phyloP scores from a whole-genome alignment of 2,113 vertebrate species.

The Amblyopsis rosae region DNA sequence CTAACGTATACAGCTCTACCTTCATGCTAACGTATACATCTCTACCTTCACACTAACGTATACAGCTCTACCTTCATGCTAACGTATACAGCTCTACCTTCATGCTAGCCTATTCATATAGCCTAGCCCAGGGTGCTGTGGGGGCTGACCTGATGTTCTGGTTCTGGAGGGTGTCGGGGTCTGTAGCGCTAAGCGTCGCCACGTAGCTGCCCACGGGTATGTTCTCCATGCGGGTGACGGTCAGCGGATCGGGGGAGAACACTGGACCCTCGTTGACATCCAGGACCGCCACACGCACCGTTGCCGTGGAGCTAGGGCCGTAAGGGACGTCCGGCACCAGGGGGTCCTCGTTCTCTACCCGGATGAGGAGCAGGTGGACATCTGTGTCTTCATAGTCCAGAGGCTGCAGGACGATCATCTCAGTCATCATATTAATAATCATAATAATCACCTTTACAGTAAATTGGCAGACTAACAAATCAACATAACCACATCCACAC shows the following conservation, averaged over 20 bases:
- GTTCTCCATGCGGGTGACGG: constrained; percentile 86
- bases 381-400: constrained; percentile 89
- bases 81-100: neutral
- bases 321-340: constrained; percentile 87
- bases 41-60: no score
- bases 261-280: constrained; percentile 93
- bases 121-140: no score
- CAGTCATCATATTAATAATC: no score
- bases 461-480: neutral
- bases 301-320: constrained; percentile 91
- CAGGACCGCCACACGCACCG: constrained; percentile 86
- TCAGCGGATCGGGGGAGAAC: constrained; percentile 91
- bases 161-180: constrained; percentile 88
- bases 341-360: constrained; percentile 93
- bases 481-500: no score
- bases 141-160: constrained; percentile 87
- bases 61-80: no score
- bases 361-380: constrained; percentile 90
- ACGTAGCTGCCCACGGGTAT: constrained; percentile 87
- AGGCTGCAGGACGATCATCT: constrained; percentile 66
- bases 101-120: neutral
- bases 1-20: no score
- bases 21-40: no score
- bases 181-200: constrained; percentile 88
- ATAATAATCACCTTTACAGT: no score